Conservation (phyloP, 2,888 invertebrate genomes). For the Athrips mouffetella region DNA sequence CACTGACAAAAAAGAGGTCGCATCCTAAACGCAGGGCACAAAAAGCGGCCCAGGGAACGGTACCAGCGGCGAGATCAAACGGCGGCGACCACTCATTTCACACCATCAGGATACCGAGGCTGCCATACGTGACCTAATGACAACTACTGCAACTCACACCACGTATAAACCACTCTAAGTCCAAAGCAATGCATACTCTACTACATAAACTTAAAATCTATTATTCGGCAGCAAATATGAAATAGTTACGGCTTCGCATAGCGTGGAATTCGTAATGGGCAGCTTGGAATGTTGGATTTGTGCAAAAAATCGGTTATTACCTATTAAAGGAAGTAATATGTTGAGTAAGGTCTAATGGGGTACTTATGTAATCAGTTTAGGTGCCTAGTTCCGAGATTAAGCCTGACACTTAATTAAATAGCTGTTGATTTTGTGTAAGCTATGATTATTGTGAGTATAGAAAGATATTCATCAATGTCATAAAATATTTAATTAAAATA, state of each 20-base stretch:
- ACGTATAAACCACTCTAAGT: conserved; percentile 27
- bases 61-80: conserved; percentile 67
- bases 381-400: no score
- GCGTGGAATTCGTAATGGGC: conserved; percentile 34
- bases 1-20: conserved; percentile 69
- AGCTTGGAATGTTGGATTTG: conserved; percentile 42
- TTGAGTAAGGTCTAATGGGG: neutral
- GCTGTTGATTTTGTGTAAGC: no score
- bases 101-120: conserved; percentile 58
- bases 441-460: no score
- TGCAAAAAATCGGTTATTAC: conserved; percentile 52
- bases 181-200: conserved; percentile 35
- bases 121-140: conserved; percentile 68
- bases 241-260: conserved; percentile 24
- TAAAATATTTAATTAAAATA: no score
- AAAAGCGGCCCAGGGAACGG: conserved; percentile 69
- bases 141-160: conserved; percentile 40
- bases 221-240: conserved; percentile 3
- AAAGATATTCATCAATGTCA: no score
- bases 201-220: conserved; percentile 21
- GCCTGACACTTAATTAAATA: no score
- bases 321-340: conserved; percentile 46
- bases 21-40: conserved; percentile 68
- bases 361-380: conserved; percentile 2
- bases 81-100: conserved; percentile 65